These are phyloP conservation scores for Nanorana parkeri DNA, from an alignment of 2,113 vertebrate species.

Conservation along the genomic window DNA sequence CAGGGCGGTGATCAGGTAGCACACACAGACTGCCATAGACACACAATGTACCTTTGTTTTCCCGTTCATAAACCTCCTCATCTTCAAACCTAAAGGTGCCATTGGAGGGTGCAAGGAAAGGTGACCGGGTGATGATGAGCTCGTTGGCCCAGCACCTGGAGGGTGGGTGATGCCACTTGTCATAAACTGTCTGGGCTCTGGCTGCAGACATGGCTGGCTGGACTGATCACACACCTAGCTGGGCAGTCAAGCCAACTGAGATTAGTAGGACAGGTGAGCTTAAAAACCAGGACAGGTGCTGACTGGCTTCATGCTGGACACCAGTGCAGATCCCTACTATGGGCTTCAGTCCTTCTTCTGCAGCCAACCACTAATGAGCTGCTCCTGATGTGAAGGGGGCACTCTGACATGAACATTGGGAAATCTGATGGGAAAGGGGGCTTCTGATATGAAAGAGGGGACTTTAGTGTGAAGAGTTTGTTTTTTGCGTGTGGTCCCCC, in stretches of 20 bases:
- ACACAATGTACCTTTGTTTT: neutral
- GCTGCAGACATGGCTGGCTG: neutral
- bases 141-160: neutral
- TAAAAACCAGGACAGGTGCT: constrained; percentile 18
- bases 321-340: neutral
- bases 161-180: constrained; percentile 47
- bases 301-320: neutral
- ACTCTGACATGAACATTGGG: too few relatives aligned
- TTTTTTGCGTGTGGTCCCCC: too few relatives aligned
- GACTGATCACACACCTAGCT: neutral
- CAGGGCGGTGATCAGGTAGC: neutral
- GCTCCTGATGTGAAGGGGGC: too few relatives aligned
- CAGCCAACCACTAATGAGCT: too few relatives aligned
- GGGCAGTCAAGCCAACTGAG: neutral
- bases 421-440: too few relatives aligned
- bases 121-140: neutral
- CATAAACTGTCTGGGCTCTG: neutral
- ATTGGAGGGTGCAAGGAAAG: neutral
- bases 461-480: too few relatives aligned
- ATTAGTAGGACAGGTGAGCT: neutral
- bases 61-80: neutral
- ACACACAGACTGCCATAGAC: neutral
- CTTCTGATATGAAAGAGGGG: too few relatives aligned
- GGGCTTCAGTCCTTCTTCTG: neutral
- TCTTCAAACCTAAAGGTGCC: neutral